Evolutionary conservation across 2,888 invertebrate genomes (phyloP), one percentile per base, ranked within the genome.

Genomic region (Lepidochrysops patricia): DNA sequence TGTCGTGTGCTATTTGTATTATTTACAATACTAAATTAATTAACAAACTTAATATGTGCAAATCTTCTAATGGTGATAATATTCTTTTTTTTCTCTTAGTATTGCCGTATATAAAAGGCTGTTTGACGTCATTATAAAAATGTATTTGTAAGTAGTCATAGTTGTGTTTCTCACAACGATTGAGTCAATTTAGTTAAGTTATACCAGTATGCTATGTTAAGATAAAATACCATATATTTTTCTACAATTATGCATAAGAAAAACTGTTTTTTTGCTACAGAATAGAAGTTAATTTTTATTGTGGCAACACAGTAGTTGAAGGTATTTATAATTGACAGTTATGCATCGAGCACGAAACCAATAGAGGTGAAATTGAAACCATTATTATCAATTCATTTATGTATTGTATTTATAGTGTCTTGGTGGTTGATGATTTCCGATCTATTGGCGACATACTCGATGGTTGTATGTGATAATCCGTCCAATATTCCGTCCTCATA

Each of bases 401-500:
- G n/a, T n/a, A n/a, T n/a, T n/a, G n/a, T n/a, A n/a, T n/a, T n/a
- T n/a, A n/a, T n/a, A n/a, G n/a, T n/a, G n/a, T n/a, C n/a, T n/a
- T n/a, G n/a, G n/a, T n/a, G n/a, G n/a, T n/a, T n/a, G n/a, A n/a
- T n/a, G n/a, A n/a, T n/a, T n/a, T n/a, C n/a, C n/a, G n/a, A n/a
- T n/a, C n/a, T n/a, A n/a, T n/a, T n/a, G n/a, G n/a, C n/a, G n/a
- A n/a, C n/a, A n/a, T n/a, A n/a, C n/a, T n/a, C n/a, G n/a, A n/a
- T n/a, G n/a, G n/a, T n/a, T n/a, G n/a, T 72, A 76, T 84, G 86
- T 85, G 84, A 85, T 85, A 84, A 76, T 75, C 73, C 67, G 70
- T 72, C 67, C 67, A 69, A 67, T 66, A 69, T 72, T 77, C 78
- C 77, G 79, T 83, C 79, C 77, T 67, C 61, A 65, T 67, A 62